Evolutionary conservation across 2,113 vertebrate genomes (phyloP).

Genomic region (Merops nubicus): DNA sequence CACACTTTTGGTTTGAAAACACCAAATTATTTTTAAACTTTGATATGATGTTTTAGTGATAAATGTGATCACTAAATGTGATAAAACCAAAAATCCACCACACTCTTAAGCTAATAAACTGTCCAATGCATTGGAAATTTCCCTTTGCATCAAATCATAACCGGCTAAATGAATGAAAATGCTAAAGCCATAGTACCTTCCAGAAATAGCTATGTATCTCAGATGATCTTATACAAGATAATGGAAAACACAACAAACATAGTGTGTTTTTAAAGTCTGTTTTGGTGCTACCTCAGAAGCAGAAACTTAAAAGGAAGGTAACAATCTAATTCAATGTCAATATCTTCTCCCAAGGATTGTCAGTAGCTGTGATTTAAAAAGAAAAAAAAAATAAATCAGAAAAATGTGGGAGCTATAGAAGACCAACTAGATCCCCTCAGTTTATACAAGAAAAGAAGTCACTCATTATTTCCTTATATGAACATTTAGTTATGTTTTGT

Average conservation of each 20-base stretch:
- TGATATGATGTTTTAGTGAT: neutral
- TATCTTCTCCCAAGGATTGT: neutral
- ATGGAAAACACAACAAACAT: neutral
- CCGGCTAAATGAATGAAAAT: conserved; percentile 24
- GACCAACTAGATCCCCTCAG: neutral
- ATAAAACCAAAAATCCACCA: neutral
- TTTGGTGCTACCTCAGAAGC: neutral
- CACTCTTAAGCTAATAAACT: neutral
- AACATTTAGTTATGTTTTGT: conserved; percentile 2
- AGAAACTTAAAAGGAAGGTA: neutral
- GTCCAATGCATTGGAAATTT: neutral
- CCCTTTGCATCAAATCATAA: conserved; percentile 19
- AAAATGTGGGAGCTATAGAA: neutral
- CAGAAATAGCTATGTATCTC: neutral
- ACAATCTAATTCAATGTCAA: neutral
- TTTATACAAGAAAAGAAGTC: neutral
- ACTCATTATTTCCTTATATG: neutral
- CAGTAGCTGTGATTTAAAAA: neutral
- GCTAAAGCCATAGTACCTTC: neutral
- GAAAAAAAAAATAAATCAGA: neutral
- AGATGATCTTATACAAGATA: neutral
- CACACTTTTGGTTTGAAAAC: neutral
- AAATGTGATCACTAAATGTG: neutral
- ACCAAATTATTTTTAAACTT: neutral
- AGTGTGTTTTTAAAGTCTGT: conserved; percentile 18